Evolutionary conservation across 2,113 vertebrate species (phyloP).

Genomic region (Paracanthobrama guichenoti): DNA sequence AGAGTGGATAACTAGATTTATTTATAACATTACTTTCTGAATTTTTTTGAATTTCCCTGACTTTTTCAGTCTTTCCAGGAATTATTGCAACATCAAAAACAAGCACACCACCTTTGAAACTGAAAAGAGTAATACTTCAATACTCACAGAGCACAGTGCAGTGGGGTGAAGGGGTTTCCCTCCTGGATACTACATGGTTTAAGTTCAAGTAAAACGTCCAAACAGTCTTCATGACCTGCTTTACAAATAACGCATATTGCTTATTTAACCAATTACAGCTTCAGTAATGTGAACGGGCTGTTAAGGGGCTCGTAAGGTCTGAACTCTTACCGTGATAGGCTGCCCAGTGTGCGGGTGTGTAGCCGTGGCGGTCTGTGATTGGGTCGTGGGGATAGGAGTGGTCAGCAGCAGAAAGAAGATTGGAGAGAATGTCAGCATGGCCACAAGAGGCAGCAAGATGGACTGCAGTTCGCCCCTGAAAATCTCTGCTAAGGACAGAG

Average conservation of each 20-base stretch:
- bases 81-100: not conserved
- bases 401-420: constrained; percentile 84
- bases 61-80: not conserved
- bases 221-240: constrained; percentile 94
- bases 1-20: not conserved
- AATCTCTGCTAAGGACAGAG: constrained; percentile 87
- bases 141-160: constrained; percentile 99
- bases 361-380: constrained; percentile 88
- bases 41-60: no score
- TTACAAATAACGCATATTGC: not conserved
- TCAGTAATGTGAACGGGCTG: not conserved
- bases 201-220: constrained; percentile 98
- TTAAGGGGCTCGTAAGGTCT: not conserved
- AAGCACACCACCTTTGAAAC: not conserved
- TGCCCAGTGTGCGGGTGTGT: constrained; percentile 95
- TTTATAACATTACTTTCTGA: not conserved
- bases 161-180: constrained; percentile 92
- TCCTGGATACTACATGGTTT: constrained; percentile 90
- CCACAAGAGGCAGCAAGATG: constrained; percentile 90
- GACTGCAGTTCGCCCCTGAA: constrained; percentile 88
- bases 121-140: not conserved
- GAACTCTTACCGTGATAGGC: constrained; percentile 86
- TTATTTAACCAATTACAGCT: not conserved
- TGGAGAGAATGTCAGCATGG: constrained; percentile 81
- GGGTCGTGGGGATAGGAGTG: constrained; percentile 87